Conservation (phyloP, 2,797 vertebrate genomes). For the Chloroceryle amazona region DNA sequence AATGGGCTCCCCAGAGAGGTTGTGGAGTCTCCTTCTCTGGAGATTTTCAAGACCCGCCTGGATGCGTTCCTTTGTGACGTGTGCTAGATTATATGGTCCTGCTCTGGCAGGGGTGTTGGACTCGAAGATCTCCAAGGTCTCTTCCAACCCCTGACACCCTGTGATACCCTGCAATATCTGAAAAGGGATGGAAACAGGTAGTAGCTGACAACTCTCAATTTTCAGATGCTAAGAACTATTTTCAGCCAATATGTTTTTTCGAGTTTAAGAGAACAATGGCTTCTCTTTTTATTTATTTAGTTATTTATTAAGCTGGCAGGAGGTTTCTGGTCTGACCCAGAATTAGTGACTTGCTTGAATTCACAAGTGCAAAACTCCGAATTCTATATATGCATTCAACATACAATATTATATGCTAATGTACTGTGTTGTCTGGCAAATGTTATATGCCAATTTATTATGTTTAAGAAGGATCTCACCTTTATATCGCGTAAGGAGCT, state of each 20-base stretch:
- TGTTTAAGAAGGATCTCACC: slow-evolving; percentile 75
- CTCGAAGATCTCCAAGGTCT: too few relatives aligned
- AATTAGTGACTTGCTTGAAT: background rate
- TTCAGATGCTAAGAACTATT: background rate
- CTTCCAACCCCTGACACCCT: too few relatives aligned
- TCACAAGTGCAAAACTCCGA: background rate
- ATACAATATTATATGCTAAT: too few relatives aligned
- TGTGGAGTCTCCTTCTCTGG: too few relatives aligned
- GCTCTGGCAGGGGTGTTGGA: too few relatives aligned
- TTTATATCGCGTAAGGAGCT: slow-evolving; percentile 90
- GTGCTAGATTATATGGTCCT: too few relatives aligned
- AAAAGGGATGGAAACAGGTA: background rate
- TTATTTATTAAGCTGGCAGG: background rate
- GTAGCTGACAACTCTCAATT: background rate
- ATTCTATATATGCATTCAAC: background rate
- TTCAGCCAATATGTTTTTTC: background rate
- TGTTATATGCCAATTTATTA: background rate
- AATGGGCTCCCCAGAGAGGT: too few relatives aligned
- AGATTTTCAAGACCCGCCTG: too few relatives aligned
- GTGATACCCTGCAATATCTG: background rate
- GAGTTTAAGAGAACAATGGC: background rate
- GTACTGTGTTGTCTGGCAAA: background rate
- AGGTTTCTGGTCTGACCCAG: background rate
- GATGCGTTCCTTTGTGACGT: too few relatives aligned
- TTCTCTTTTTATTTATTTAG: background rate